Evolutionary conservation across 2,113 vertebrate genomes (phyloP).

Genomic region (Crotalus viridis): DNA sequence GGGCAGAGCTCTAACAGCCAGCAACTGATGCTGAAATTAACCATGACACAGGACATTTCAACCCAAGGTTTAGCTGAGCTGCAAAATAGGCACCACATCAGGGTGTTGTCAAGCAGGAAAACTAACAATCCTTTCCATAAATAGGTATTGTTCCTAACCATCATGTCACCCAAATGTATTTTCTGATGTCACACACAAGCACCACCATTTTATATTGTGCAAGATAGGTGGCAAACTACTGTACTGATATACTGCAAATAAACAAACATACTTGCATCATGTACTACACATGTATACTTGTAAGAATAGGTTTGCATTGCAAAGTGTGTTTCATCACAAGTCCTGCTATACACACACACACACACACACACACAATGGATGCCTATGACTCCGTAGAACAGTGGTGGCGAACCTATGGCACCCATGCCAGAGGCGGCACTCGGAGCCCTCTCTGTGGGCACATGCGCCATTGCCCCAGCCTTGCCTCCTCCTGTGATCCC

Average conservation of each 20-base stretch:
- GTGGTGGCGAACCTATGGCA: too few relatives aligned
- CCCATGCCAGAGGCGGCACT: too few relatives aligned
- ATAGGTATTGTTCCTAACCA: background rate
- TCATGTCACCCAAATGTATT: background rate
- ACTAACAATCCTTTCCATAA: background rate
- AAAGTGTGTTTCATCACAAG: background rate
- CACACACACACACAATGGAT: background rate
- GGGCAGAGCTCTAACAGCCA: background rate
- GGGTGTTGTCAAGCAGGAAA: background rate
- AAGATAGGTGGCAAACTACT: background rate
- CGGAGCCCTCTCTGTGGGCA: too few relatives aligned
- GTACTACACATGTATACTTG: background rate
- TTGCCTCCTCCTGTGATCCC: too few relatives aligned
- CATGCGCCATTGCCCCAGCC: too few relatives aligned
- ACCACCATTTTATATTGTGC: background rate
- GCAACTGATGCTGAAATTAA: background rate
- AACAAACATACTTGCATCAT: background rate
- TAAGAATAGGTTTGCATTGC: background rate
- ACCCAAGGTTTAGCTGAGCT: background rate
- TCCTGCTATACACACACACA: background rate
- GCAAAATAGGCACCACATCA: background rate
- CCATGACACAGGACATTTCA: background rate
- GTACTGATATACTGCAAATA: background rate
- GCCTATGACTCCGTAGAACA: background rate
- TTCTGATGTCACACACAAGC: background rate